Base-by-base conservation (phyloP, 2,797 vertebrate species). In the Gallirallus australis region DNA sequence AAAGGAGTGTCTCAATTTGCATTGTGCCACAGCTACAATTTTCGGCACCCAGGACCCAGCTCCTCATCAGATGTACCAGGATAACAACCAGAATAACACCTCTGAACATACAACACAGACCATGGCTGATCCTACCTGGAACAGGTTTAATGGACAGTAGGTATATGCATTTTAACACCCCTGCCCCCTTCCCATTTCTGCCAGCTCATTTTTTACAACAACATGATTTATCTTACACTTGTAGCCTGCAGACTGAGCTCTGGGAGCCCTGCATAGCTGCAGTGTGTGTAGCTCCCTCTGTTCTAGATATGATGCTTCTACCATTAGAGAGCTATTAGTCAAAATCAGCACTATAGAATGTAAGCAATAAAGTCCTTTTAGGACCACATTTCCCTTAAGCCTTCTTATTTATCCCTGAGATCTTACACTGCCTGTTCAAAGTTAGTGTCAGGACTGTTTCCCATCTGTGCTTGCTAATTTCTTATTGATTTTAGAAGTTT, bases 401-500 rank as follows among this genome's bases (percentile, higher is more conserved):
- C 25, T 86, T 75, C 75, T 71, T 57, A 57, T 89, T 95, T 85
- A 79, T 82, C 25, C 75, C 37, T 9, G 37, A 70, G 60, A 90
- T 75, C 48, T 90, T 64, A 61, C 6, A 9, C 14, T 82, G 66
- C 52, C 75, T 77, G 28, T 53, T 80, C 71, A 64, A 90, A 89
- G 81, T 80, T 64, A 92, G 83, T 53, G 81, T 64, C 47, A 77
- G 53, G 56, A 89, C 76, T 89, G 53, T 53, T 82, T 94, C 78
- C 56, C 48, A 54, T 77, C 65, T 35, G 11, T 53, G n/a, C 71
- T 77, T 60, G 71, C 35, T 77, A 30, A 50, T 72, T 94, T 86
- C 75, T 92, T 88, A n/a, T 57, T 68, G 88, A 64, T 86, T 54
- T 70, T 25, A 30, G 52, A 89, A 64, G 39, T 40, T 90, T 92